Evolutionary conservation across 2,888 invertebrate species (phyloP), one percentile per base, ranked within the genome.

Genomic region (Boloria euphrosyne): DNA sequence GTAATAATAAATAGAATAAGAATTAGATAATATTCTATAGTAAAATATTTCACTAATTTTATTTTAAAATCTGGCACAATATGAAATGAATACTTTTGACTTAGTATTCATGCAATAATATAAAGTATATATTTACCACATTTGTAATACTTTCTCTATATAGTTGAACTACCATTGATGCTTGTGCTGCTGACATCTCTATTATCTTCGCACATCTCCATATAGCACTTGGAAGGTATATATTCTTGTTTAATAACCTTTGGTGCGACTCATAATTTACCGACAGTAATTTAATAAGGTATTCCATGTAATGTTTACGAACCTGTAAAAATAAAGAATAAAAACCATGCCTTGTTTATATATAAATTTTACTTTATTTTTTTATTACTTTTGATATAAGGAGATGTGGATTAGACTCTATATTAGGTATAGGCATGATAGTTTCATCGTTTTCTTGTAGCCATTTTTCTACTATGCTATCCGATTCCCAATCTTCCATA

Each of bases 281-380:
- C 16, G 86, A 82, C 22, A 93, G 75, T 38, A 91, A 74, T 78
- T 87, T 87, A 53, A 89, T 84, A 51, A 92, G 75, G 73, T 89
- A 84, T 55, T 89, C 88, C 85, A 92, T 86, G 71, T 93, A 93
- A 76, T 89, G 86, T 76, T 91, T 90, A 27, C 93, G 87, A 17
- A 92, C 91, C 93, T 93, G 73, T 57, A 50, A 10, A 38, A 38
- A 38, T 38, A 38, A 38, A 38, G 2, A 38, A 10, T 38, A 38
- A 38, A 38, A 38, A 38, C 10, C 7, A 38, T 31, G 31, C 10
- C 7, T 38, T 10, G 31, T 38, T 10, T 10, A 52, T 14, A 7
- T 27, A 31, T n/a, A 14, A 13, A 10, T 31, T 31, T 27, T 31
- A 5, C 18, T 14, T 22, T n/a, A 18, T 18, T 5, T 44, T 18